Evolutionary conservation across 2,888 invertebrate species (phyloP), one percentile per base, ranked within the genome.

Genomic region (Polia nebulosa): DNA sequence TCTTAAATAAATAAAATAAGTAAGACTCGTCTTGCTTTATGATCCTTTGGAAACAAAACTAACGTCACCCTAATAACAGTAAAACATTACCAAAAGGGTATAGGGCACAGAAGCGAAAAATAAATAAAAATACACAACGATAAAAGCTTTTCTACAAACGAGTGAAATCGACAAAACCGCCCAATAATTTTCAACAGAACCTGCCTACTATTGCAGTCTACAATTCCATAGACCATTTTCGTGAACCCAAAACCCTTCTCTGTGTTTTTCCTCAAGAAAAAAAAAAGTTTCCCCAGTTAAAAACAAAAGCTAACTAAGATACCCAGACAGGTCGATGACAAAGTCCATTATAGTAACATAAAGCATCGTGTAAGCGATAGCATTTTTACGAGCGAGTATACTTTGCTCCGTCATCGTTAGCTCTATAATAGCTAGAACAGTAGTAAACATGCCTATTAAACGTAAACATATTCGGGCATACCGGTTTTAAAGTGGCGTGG

Each of bases 391-490:
- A 75, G 66, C 77, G 13, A 58, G 51, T 47, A 76, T 73, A 77
- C 66, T 79, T 68, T 57, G 69, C 55, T 34, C 79, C 65, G 77
- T 83, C 86, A 80, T 72, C 82, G 69, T 74, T 61, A 53, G 70
- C 68, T 73, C 71, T 81, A 75, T 81, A 81, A 81, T 76, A 59
- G 73, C 74, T 83, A 71, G 72, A 61, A 73, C 77, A 72, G 72
- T 83, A 78, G 84, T 84, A 82, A 82, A 83, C 69, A 73, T 55
- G 57, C 47, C 77, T 72, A 69, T 69, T 67, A 74, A 72, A 72
- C 66, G 82, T 71, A 77, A 87, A 84, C 84, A 84, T 76, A 73
- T 80, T 80, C 60, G 62, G 77, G 20, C 25, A 64, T 60, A 70
- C 56, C 64, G 59, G 59, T 74, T 49, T 1, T 15, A 51, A 55